A percentile compares a stretch with the other conserved stretches of the same genome.
These are phyloP conservation scores for Hippocampus kuda DNA, from an alignment of 2,797 vertebrate genomes.

Conservation along the genomic window DNA sequence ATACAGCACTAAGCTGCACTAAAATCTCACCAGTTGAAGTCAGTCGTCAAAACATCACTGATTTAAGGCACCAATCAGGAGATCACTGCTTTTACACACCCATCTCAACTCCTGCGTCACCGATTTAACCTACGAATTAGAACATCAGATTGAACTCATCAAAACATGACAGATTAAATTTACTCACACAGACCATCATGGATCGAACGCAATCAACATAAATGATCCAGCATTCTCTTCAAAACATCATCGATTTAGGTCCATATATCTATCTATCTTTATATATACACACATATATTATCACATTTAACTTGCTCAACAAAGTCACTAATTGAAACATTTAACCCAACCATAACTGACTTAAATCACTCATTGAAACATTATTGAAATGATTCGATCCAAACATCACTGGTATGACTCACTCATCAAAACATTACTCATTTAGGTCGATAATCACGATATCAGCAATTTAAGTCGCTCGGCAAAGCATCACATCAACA, in stretches of 20 bases:
- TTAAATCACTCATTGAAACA: too few species aligned
- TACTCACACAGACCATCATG: background rate
- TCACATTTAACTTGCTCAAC: too few species aligned
- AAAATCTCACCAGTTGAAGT: constrained; percentile 24
- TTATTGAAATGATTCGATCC: too few species aligned
- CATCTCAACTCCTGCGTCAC: background rate
- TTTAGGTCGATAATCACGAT: background rate
- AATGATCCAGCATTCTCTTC: background rate
- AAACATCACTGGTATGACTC: too few species aligned
- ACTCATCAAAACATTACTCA: background rate
- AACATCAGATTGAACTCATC: background rate
- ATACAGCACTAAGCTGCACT: constrained; percentile 43
- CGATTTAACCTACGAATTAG: background rate
- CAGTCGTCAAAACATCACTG: background rate
- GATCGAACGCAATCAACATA: background rate
- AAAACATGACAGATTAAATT: too few species aligned
- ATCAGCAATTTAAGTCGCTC: too few species aligned
- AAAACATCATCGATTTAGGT: background rate
- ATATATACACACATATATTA: too few species aligned
- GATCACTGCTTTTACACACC: background rate
- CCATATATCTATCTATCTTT: too few species aligned
- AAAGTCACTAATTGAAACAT: too few species aligned
- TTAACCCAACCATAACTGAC: too few species aligned
- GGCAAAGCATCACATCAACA: too few species aligned
- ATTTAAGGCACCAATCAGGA: background rate